Base-by-base conservation (phyloP, 35 echinoderm and acorn worm genomes). In the Patiria miniata region DNA sequence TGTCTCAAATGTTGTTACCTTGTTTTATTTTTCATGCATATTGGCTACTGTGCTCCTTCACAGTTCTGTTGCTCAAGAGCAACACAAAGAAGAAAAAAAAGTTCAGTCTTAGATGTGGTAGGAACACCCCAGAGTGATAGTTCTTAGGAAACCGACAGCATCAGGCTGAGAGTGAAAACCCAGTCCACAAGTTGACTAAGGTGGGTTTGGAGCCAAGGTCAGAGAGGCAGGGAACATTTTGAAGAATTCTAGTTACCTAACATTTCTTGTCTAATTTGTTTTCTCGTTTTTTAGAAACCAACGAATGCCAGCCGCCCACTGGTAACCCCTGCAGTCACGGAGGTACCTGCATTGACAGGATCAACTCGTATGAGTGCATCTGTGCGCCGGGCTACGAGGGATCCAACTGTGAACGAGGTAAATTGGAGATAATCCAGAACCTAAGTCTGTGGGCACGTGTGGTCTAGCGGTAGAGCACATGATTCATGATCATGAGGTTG, bases 301-400 rank as follows among this genome's bases (percentile, higher is more conserved):
- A 83, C 52, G 81, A 83, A 47, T 83, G 81, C 54, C 10, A 2
- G 21, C 47, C 30, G 44, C 42, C 47, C 14, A 15, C 29, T 7
- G 26, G 7, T 23, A 73, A 73, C 8, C 81, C 81, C 16, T 83
- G 81, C 54, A 83, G 33, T n/a, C 53, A 83, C 30, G 83, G 83
- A 61, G 83, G 56, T 18, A 61, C 52, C 28, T 86, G 83, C 76
- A 57, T 86, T 15, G 28, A 86, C 36, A 16, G 29, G 28, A 36
- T 61, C 39, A 61, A 86, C 37, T 1, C 23, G 9, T 86, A 77
- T 76, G 26, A 26, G 7, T 86, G 83, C 56, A 26, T 86, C 29
- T 86, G 83, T 77, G 21, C 34, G 14, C 23, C 52, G 16, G 83
- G 59, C 21, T 86, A 58, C 51, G 36, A 23, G 0, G 83, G 83